These are phyloP conservation scores for Drosophila nr. perissopoda DNA, from an alignment of 2,888 invertebrate genomes.

Conservation along the genomic window DNA sequence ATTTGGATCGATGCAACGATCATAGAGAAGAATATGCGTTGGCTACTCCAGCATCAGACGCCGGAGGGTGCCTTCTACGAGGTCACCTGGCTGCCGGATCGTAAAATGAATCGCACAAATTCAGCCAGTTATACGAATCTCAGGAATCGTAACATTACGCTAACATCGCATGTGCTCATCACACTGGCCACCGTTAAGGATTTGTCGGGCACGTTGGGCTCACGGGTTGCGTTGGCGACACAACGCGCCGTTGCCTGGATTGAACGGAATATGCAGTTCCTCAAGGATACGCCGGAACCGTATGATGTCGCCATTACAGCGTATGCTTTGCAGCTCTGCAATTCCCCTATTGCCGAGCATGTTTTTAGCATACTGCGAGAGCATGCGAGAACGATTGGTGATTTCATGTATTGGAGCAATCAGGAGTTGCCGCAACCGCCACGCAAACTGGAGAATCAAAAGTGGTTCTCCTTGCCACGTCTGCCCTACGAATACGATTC, in stretches of 20 bases:
- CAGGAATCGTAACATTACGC: constrained; percentile 91
- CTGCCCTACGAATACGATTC: constrained; percentile 95
- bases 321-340: constrained; percentile 93
- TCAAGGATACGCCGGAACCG: constrained; percentile 90
- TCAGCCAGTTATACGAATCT: constrained; percentile 86
- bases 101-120: constrained; percentile 92
- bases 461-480: constrained; percentile 94
- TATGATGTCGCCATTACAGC: constrained; percentile 95
- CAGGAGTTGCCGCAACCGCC: constrained; percentile 92
- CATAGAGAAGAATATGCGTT: constrained; percentile 93
- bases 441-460: constrained; percentile 94
- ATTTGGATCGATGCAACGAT: constrained; percentile 96
- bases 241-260: constrained; percentile 92
- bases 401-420: constrained; percentile 94
- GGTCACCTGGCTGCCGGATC: constrained; percentile 93
- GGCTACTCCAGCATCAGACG: constrained; percentile 94
- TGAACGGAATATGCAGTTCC: constrained; percentile 91
- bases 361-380: constrained; percentile 91
- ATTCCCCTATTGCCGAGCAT: constrained; percentile 93
- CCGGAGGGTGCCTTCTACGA: constrained; percentile 95
- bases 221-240: constrained; percentile 91
- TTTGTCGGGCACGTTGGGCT: constrained; percentile 90
- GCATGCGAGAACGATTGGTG: constrained; percentile 90
- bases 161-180: constrained; percentile 97
- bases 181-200: constrained; percentile 94